These are phyloP conservation scores for Acanthornis magna DNA, from an alignment of 2,797 vertebrate genomes.

Conservation along the genomic window DNA sequence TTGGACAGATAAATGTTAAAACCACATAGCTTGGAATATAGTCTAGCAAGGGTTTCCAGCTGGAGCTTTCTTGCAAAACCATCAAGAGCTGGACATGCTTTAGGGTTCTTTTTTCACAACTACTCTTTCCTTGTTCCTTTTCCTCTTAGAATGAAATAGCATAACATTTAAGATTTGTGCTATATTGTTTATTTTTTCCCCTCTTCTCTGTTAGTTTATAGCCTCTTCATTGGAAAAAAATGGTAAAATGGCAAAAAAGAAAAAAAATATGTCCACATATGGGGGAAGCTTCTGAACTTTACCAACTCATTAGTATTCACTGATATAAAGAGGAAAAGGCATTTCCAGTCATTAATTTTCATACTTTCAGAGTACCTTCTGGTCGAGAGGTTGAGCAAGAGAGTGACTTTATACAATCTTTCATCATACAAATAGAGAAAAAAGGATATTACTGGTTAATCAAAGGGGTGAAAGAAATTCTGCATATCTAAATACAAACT, in stretches of 20 bases:
- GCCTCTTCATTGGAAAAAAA: neutral
- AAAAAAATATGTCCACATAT: neutral
- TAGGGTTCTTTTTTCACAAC: neutral
- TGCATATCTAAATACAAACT: neutral
- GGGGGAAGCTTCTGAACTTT: neutral
- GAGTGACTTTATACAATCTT: neutral
- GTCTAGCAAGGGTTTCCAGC: neutral
- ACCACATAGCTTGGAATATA: neutral
- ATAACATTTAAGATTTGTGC: neutral
- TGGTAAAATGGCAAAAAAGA: neutral
- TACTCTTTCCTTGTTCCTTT: neutral
- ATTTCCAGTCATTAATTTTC: neutral
- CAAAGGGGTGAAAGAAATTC: neutral
- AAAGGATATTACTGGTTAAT: neutral
- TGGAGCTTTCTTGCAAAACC: neutral
- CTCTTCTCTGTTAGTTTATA: neutral
- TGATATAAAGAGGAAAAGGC: neutral
- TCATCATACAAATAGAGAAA: neutral
- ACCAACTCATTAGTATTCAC: neutral
- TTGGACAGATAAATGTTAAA: conserved; percentile 19
- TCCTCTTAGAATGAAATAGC: neutral
- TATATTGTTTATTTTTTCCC: neutral
- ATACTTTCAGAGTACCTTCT: neutral
- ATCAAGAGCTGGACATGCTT: neutral
- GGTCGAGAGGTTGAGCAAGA: neutral